Evolutionary conservation across 2,888 invertebrate species (phyloP).

Genomic region (Scelioninae gen. 2): DNA sequence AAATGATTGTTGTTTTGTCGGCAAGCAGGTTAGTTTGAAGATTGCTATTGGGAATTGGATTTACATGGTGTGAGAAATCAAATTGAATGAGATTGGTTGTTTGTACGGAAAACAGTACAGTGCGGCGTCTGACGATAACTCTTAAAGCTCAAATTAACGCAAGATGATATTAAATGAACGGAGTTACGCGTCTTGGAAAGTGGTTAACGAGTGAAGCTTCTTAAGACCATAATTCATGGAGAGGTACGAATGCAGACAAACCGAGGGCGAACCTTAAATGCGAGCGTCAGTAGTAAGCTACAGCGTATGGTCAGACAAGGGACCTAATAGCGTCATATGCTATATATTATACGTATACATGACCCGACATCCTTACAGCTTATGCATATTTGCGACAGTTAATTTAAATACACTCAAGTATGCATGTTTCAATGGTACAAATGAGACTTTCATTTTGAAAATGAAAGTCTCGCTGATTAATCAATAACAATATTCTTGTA

Average conservation of each 20-base stretch:
- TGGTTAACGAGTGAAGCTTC: slow-evolving; percentile 42
- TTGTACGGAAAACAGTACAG: too few relatives aligned
- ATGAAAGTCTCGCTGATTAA: too few relatives aligned
- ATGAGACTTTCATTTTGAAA: slow-evolving; percentile 29
- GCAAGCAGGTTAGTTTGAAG: too few relatives aligned
- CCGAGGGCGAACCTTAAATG: slow-evolving; percentile 42
- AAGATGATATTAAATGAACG: slow-evolving; percentile 7
- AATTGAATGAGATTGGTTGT: too few relatives aligned
- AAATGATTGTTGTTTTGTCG: too few relatives aligned
- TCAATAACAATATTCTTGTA: too few relatives aligned
- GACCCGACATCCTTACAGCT: slow-evolving; percentile 33
- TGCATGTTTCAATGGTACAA: slow-evolving; percentile 42
- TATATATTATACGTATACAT: slow-evolving; percentile 48
- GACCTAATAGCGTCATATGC: slow-evolving; percentile 52
- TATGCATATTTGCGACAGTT: slow-evolving; percentile 39
- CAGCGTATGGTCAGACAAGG: slow-evolving; percentile 53
- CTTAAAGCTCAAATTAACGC: slow-evolving; percentile 7
- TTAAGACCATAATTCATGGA: slow-evolving; percentile 43
- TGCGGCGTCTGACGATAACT: too few relatives aligned
- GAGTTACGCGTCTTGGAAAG: slow-evolving; percentile 15
- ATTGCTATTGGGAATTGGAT: too few relatives aligned
- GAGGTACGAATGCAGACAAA: slow-evolving; percentile 33
- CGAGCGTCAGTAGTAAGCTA: slow-evolving; percentile 51
- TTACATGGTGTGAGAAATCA: too few relatives aligned
- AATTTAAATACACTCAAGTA: slow-evolving; percentile 48